A percentile compares a stretch with the other conserved stretches of the same genome.
Conservation (phyloP, 2,113 vertebrate genomes). For the Leptobrachium ailaonicum region DNA sequence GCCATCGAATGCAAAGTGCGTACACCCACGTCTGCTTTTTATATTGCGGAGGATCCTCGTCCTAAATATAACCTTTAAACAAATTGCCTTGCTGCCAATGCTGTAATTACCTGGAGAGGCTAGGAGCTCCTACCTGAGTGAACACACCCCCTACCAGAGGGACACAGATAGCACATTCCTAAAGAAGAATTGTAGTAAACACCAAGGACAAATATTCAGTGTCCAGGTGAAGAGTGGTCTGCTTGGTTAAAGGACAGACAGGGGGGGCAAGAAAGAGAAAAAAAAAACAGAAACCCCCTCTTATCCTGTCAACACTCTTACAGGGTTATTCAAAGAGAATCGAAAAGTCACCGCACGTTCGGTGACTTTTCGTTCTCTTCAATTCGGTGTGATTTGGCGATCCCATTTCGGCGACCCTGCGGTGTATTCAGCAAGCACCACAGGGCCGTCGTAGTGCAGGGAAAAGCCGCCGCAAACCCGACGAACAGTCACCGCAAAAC, state of each 20-base stretch:
- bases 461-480: too few relatives aligned
- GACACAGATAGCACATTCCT: conserved; percentile 26
- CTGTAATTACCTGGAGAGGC: conserved; percentile 25
- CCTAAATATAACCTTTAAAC: background rate
- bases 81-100: background rate
- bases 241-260: background rate
- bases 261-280: conserved; percentile 4
- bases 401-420: too few relatives aligned
- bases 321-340: too few relatives aligned
- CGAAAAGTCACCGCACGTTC: too few relatives aligned
- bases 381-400: too few relatives aligned
- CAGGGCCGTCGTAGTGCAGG: too few relatives aligned
- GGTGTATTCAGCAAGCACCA: too few relatives aligned
- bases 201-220: background rate
- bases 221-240: background rate
- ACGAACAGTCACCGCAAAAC: too few relatives aligned
- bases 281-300: background rate
- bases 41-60: background rate
- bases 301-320: too few relatives aligned
- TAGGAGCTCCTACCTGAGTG: conserved; percentile 5
- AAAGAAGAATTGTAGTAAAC: conserved; percentile 14
- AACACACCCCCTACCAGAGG: background rate
- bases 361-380: too few relatives aligned
- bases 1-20: background rate
- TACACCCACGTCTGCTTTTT: background rate